phyloP scores from a whole-genome alignment of 2,797 vertebrate genomes.

The Selene dorsalis region DNA sequence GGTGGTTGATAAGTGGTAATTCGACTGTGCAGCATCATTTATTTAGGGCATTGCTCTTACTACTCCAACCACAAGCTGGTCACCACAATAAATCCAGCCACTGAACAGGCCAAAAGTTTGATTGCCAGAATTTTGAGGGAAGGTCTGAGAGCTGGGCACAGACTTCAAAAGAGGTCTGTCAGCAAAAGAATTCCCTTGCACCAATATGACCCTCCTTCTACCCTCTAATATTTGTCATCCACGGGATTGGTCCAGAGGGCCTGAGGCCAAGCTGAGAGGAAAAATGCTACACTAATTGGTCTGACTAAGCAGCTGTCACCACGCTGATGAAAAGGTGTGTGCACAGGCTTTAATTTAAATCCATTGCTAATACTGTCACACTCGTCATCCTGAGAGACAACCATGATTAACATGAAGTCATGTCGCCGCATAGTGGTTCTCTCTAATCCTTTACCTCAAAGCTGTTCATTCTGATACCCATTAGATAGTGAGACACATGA shows the following conservation, averaged over 20 bases:
- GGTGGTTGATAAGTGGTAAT: not conserved
- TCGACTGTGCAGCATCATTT: not conserved
- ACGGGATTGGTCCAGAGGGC: not conserved
- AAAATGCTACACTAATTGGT: not conserved
- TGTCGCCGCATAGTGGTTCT: not conserved
- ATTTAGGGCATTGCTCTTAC: constrained; percentile 1
- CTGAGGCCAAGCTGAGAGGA: not conserved
- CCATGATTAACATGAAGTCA: constrained; percentile 39
- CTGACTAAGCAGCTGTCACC: constrained; percentile 1
- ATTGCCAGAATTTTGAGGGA: not conserved
- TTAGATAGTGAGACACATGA: constrained; percentile 26
- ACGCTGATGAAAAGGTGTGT: constrained; percentile 23
- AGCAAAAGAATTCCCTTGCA: not conserved
- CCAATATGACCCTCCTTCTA: not conserved
- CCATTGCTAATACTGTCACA: constrained; percentile 36
- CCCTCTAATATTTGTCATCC: not conserved
- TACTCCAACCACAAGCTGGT: not conserved
- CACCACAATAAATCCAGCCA: not conserved
- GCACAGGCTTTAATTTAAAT: constrained; percentile 32
- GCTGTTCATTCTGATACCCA: constrained; percentile 27
- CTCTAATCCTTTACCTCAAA: constrained; percentile 35
- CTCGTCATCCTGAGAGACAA: constrained; percentile 18
- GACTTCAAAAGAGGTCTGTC: not conserved
- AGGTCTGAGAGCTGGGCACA: not conserved
- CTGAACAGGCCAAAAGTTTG: not conserved